Evolutionary conservation across 2,888 invertebrate species (phyloP), one percentile per base, ranked within the genome.

Genomic region (Hybos culiciformis): DNA sequence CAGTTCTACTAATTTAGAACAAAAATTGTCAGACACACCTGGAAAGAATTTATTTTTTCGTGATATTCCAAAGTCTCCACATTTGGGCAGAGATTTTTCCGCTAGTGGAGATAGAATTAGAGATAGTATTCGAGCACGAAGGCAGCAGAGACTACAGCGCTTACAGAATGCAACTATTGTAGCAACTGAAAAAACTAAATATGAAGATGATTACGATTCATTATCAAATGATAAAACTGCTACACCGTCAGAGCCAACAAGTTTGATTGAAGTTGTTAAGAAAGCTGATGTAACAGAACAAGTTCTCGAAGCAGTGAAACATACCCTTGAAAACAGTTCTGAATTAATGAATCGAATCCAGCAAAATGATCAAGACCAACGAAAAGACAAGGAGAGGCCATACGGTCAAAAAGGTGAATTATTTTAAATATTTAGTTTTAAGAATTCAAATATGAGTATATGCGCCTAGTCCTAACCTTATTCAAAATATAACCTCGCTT

Each of bases 391-490:
- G 44, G 44, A 53, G 37, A 55, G 59, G 4, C 64, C 63, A 1
- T 64, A 63, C 38, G 64, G 64, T 3, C 64, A 67, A 47, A 60
- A 66, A 45, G 66, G n/a, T n/a, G n/a, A n/a, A n/a, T n/a, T n/a
- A n/a, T n/a, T n/a, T n/a, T n/a, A n/a, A n/a, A n/a, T n/a, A n/a
- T n/a, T n/a, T n/a, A n/a, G n/a, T n/a, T n/a, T n/a, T n/a, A n/a
- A n/a, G n/a, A n/a, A n/a, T n/a, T n/a, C n/a, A n/a, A n/a, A n/a
- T n/a, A n/a, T n/a, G n/a, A n/a, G n/a, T n/a, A n/a, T n/a, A n/a
- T n/a, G n/a, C n/a, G n/a, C n/a, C n/a, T n/a, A n/a, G n/a, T n/a
- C n/a, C n/a, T n/a, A n/a, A n/a, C n/a, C n/a, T n/a, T n/a, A n/a
- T n/a, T n/a, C n/a, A n/a, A n/a, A n/a, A n/a, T n/a, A n/a, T n/a